Evolutionary conservation across 53 echinoderm and acorn worm genomes (phyloP), one percentile per base, ranked within the genome.

Genomic region (Holothuria leucospilota): DNA sequence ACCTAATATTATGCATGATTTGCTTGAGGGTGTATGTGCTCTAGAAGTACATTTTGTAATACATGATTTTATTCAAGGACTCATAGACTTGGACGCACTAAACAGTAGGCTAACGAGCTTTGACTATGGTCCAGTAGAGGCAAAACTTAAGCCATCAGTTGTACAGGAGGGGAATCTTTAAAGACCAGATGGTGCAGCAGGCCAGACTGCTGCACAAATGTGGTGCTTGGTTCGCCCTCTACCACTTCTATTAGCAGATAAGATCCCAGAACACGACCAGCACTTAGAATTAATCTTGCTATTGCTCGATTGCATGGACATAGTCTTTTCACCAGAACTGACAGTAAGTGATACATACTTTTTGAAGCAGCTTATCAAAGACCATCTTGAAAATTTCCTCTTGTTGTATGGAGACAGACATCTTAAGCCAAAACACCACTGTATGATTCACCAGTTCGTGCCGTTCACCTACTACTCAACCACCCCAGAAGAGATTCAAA

Each of bases 351-450:
- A 82, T 27, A 79, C 79, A 84, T 42, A 75, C 15, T 87, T 75
- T 49, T 67, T 89, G 27, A 71, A 74, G 20, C 85, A 88, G 58
- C 68, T 89, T 27, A 83, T 90, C 39, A 46, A 20, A 63, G 84
- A 93, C 67, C 93, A 93, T 70, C 93, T 86, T 73, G 41, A 71
- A 29, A 69, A 87, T 3, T 90, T 68, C 63, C 78, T 93, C 27
- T 52, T 87, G 39, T 74, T 89, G 18, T 90, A 87, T 78, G 89
- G 77, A 21, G 79, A 81, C 14, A 41, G 77, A 15, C 89, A 92
- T 75, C 69, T 93, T 13, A 86, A 85, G 16, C 93, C 90, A 10
- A 93, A 93, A 62, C 90, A 87, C 60, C 93, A 92, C 69, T 83
- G 72, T 59, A 11, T 92, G 79, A 13, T 69, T 10, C 92, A 40